Percentiles rank a stretch among this genome's conserved stretches.
phyloP scores from a whole-genome alignment of 2,113 vertebrate species.

The Chlorocebus sabaeus region DNA sequence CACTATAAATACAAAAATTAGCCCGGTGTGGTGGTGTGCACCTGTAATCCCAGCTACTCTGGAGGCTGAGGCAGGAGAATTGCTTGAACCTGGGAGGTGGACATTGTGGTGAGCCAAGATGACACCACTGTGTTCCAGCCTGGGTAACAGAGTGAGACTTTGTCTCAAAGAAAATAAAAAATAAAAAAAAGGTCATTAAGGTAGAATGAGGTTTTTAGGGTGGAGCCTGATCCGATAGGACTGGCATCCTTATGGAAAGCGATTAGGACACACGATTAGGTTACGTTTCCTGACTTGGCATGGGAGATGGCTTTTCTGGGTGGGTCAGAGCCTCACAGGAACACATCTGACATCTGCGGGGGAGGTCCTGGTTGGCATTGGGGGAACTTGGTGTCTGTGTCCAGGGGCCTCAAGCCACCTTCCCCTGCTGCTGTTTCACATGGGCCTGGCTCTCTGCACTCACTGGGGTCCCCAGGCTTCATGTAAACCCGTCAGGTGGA shows the following conservation, averaged over 20 bases:
- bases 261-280: neutral
- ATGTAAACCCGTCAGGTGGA: neutral
- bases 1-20: no score
- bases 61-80: no score
- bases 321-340: neutral
- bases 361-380: neutral
- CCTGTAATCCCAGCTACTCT: no score
- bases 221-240: neutral
- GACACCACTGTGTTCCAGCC: no score
- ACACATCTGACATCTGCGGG: neutral
- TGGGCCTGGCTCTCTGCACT: neutral
- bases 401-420: rapidly evolving
- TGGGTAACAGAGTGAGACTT: no score
- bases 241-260: neutral
- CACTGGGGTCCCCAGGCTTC: neutral
- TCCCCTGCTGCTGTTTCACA: rapidly evolving
- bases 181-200: neutral
- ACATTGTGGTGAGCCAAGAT: no score
- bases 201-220: neutral
- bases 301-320: neutral
- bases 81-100: no score
- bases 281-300: neutral
- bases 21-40: rapidly evolving
- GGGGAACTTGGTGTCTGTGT: neutral
- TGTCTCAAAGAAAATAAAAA: no score